Evolutionary conservation across 1,140 invertebrate genomes (phyloP), one percentile per base, ranked within the genome.

Genomic region (Tetraneura akinire): DNA sequence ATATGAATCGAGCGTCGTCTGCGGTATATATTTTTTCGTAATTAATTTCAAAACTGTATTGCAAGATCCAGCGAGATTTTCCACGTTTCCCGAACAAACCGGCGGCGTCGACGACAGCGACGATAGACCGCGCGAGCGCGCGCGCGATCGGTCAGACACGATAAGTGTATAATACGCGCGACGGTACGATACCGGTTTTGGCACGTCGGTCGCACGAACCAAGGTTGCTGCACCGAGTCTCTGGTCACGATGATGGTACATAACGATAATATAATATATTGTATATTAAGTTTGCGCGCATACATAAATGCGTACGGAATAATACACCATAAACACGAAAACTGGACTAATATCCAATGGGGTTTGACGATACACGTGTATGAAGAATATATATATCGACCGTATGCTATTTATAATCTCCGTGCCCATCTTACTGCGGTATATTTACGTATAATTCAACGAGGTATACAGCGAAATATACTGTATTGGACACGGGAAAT

Each of bases 181-280:
- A 37, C 23, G 70, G 45, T 53, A n/a, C 70, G 18, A 73, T 73
- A 73, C 70, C 70, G 26, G 70, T 73, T 73, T n/a, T 47, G 1
- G 45, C 45, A 11, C 45, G 45, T 68, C 11, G 16, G 49, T 6
- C 49, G 70, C 70, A 73, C 70, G 70, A 73, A 53, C 26, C 45
- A 55, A 73, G 70, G 70, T 73, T 53, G 10, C 47, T 21, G 64
- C 64, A 68, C 64, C 64, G 64, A 68, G 64, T 68, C 10, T 16
- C 70, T 18, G 49, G 47, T 53, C 70, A 53, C 47, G 47, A 73
- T 32, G n/a, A 32, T 14, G 18, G 5, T 47, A 18, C 9, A n/a
- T 53, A 37, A 51, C 1, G 23, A 8, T 3, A 32, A 32, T 57
- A 57, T n/a, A 53, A 71, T 51, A 71, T 23, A 32, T 26, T 5